Evolutionary conservation across 92 coral and sea anemone species (phyloP), one percentile per base, ranked within the genome.

Genomic region (Siderastrea siderea): DNA sequence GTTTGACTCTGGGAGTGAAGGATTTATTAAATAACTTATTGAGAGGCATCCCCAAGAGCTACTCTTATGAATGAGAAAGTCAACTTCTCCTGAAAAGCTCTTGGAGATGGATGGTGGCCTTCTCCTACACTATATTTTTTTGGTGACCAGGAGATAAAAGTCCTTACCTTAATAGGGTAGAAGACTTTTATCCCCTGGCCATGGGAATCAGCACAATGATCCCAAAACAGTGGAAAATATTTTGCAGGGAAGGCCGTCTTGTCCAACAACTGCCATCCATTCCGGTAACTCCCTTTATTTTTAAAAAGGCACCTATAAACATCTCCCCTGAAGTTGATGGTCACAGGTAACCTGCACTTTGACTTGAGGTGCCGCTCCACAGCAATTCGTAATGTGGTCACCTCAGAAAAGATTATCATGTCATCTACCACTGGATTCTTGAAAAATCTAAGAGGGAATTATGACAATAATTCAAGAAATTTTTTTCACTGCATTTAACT

Each of bases 121-220:
- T n/a, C n/a, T n/a, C n/a, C n/a, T n/a, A n/a, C n/a, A n/a, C n/a
- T n/a, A n/a, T n/a, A n/a, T n/a, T n/a, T n/a, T n/a, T n/a, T n/a
- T n/a, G n/a, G n/a, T n/a, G n/a, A n/a, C n/a, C n/a, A n/a, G 75
- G 82, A 47, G 65, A 91, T 69, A 76, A 87, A 87, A 46, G 6
- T 58, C 53, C 89, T 82, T 7, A 75, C 50, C 71, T 86, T 90
- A 38, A 90, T 78, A 9, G 93, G 90, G 66, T 79, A 90, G 16
- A 78, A 82, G 3, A 90, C 84, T 67, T 90, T 90, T 71, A 82
- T 63, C 47, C 93, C 87, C 72, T 90, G 90, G 65, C 86, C 86
- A 80, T 90, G 90, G 6, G 81, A 83, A 60, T 90, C 90, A 8
- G 86, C 59, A 16, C 89, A 85, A 54, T 75, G 51, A 67, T 91